Evolutionary conservation across 2,888 invertebrate genomes (phyloP).

Genomic region (Nemotelus nigrinus): DNA sequence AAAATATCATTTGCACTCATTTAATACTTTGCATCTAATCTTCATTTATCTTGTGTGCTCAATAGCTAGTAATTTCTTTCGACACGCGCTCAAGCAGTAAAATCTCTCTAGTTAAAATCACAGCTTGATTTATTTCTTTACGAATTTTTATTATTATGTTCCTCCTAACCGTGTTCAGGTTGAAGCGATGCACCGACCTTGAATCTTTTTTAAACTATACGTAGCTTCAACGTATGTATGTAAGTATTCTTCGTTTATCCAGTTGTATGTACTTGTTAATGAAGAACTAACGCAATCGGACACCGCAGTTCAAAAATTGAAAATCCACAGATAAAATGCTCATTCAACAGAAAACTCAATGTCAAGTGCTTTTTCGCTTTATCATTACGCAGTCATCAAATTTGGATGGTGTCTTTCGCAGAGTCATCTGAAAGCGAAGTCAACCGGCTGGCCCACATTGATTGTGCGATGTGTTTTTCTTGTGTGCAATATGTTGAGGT

Average conservation of each 20-base stretch:
- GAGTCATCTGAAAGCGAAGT: not conserved
- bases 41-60: too few relatives aligned
- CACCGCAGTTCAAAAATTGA: slow-evolving; percentile 5
- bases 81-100: too few relatives aligned
- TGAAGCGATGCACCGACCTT: slow-evolving; percentile 6
- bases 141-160: too few relatives aligned
- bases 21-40: too few relatives aligned
- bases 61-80: too few relatives aligned
- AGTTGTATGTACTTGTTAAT: slow-evolving; percentile 2
- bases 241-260: too few relatives aligned
- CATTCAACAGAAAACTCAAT: slow-evolving; percentile 34
- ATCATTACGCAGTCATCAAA: slow-evolving; percentile 4
- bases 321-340: slow-evolving; percentile 9
- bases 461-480: not conserved
- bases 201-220: not conserved
- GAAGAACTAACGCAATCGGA: slow-evolving; percentile 16
- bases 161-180: too few relatives aligned
- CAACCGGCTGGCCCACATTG: not conserved
- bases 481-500: not conserved
- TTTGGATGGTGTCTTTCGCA: not conserved
- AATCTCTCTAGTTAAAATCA: too few relatives aligned
- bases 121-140: too few relatives aligned
- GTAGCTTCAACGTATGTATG: not conserved
- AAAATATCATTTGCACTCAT: too few relatives aligned
- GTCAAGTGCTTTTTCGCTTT: slow-evolving; percentile 38